Percentiles rank a stretch among this genome's conserved stretches.
Evolutionary conservation across 2,797 vertebrate genomes (phyloP).

Genomic region (Hydrocynus forskahlii): DNA sequence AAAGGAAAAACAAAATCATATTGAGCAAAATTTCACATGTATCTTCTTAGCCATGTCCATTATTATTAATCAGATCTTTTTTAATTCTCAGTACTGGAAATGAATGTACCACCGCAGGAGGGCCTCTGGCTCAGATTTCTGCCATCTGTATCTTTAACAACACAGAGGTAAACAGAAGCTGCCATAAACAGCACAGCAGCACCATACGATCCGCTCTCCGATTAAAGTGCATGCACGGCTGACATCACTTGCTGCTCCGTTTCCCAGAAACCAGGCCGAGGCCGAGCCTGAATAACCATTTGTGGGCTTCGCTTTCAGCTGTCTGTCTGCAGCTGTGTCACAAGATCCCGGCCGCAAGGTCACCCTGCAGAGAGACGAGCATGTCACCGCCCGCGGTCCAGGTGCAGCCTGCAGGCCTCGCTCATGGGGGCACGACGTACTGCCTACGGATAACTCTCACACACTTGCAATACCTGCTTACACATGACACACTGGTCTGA

Average conservation of each 20-base stretch:
- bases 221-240: slow-evolving; percentile 54
- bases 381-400: not conserved
- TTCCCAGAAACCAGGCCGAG: slow-evolving; percentile 55
- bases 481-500: not conserved
- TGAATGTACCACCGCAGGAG: slow-evolving; percentile 1
- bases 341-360: slow-evolving; percentile 58
- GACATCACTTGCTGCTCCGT: slow-evolving; percentile 46
- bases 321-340: slow-evolving; percentile 59
- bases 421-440: slow-evolving; percentile 23
- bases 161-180: slow-evolving; percentile 41
- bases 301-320: slow-evolving; percentile 50
- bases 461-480: slow-evolving; percentile 7
- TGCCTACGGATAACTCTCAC: slow-evolving; percentile 6
- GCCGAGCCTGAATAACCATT: slow-evolving; percentile 55
- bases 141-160: slow-evolving; percentile 29
- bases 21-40: slow-evolving; percentile 21
- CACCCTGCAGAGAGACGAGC: slow-evolving; percentile 48
- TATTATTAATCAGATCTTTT: slow-evolving; percentile 2
- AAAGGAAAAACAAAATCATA: slow-evolving; percentile 2
- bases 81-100: not conserved
- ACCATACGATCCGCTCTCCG: slow-evolving; percentile 38
- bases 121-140: slow-evolving; percentile 17
- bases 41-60: slow-evolving; percentile 3
- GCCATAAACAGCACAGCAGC: slow-evolving; percentile 33
- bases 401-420: slow-evolving; percentile 33